phyloP scores from a whole-genome alignment of 2,888 invertebrate species.

The Cosmia trapezina region DNA sequence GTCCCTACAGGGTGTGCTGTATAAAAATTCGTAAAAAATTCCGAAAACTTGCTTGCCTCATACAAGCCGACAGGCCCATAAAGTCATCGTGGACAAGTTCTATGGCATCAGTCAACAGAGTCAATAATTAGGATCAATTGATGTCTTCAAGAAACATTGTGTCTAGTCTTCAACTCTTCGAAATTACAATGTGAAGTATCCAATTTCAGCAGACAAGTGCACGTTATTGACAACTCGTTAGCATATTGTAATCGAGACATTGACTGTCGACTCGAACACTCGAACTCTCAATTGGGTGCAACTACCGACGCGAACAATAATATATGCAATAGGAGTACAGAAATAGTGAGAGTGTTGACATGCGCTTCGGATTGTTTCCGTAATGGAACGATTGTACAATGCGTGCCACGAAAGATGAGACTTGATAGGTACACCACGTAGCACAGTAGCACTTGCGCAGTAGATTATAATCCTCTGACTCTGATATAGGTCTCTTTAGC shows the following conservation, averaged over 20 bases:
- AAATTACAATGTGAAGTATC: conserved; percentile 16
- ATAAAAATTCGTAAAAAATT: background rate
- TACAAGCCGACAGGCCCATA: background rate
- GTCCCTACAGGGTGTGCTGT: background rate
- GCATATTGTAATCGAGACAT: conserved; percentile 31
- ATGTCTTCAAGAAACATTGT: background rate
- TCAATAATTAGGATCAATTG: background rate
- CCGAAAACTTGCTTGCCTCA: background rate
- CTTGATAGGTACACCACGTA: no score
- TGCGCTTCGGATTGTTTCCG: conserved; percentile 3
- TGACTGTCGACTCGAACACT: conserved; percentile 6
- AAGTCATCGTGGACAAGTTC: background rate
- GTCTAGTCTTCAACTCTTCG: conserved; percentile 9
- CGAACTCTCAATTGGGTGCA: conserved; percentile 43
- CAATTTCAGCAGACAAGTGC: conserved; percentile 28
- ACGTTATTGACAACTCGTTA: conserved; percentile 33
- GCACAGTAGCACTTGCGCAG: no score
- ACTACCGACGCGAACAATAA: conserved; percentile 18
- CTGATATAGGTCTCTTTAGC: no score
- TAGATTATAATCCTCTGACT: no score
- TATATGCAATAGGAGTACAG: conserved; percentile 37
- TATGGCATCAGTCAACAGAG: background rate
- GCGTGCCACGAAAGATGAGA: no score
- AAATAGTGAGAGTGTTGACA: conserved; percentile 18
- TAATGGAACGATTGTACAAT: conserved; percentile 1